phyloP scores from a whole-genome alignment of 2,113 vertebrate genomes.

The Cynocephalus volans region DNA sequence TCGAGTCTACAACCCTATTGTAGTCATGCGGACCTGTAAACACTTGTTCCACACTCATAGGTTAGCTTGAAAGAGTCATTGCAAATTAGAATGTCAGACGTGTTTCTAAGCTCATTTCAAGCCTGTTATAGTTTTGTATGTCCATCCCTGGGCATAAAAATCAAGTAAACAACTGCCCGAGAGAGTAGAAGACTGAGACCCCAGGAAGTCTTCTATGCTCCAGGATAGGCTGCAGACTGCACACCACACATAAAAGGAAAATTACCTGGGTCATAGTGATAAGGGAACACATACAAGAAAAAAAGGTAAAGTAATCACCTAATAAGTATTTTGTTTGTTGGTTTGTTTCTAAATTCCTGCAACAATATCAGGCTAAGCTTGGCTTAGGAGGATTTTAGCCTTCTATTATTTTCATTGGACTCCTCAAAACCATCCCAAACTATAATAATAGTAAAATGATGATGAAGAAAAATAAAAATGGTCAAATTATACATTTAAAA shows the following conservation, averaged over 20 bases:
- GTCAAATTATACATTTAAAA: background rate
- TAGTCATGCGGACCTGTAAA: background rate
- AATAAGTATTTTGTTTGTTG: background rate
- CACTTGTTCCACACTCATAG: background rate
- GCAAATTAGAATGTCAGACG: background rate
- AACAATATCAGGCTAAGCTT: background rate
- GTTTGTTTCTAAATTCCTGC: background rate
- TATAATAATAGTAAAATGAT: background rate
- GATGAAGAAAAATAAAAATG: slow-evolving; percentile 8
- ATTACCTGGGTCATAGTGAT: background rate
- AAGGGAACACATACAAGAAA: background rate
- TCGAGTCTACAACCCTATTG: background rate
- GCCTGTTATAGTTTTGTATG: background rate
- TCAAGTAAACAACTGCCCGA: background rate
- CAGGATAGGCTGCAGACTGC: background rate
- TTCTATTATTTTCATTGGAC: background rate
- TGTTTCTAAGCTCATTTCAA: slow-evolving; percentile 23
- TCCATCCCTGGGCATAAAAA: background rate
- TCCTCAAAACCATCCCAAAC: background rate
- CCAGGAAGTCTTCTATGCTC: background rate
- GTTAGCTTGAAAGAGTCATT: background rate
- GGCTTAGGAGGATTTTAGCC: background rate
- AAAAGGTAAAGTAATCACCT: background rate
- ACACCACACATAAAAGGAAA: background rate
- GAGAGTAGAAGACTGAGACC: background rate